These are phyloP conservation scores for Leptarthrus brevirostris DNA, from an alignment of 2,888 invertebrate genomes.

Conservation along the genomic window DNA sequence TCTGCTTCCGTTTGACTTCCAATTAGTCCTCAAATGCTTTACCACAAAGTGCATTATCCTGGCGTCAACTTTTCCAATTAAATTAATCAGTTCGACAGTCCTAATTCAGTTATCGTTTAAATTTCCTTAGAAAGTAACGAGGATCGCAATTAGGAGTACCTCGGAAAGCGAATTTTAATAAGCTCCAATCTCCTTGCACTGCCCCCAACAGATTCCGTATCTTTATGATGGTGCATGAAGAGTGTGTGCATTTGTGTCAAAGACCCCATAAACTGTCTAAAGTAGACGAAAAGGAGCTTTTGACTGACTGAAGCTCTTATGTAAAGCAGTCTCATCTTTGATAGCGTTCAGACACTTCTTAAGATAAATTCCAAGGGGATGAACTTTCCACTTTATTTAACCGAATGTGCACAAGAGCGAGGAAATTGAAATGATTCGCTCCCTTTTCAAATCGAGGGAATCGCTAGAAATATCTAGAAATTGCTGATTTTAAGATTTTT, in stretches of 20 bases:
- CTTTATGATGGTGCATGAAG: background rate
- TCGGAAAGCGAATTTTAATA: background rate
- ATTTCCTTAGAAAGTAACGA: constrained; percentile 12
- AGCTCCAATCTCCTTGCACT: background rate
- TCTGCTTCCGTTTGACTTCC: background rate
- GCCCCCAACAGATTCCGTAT: constrained; percentile 8
- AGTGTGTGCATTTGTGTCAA: constrained; percentile 26
- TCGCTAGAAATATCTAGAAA: background rate
- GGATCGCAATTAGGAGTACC: background rate
- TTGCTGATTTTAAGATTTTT: background rate
- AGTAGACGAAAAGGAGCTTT: constrained; percentile 37
- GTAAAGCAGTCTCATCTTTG: constrained; percentile 30
- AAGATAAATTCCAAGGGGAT: constrained; percentile 13
- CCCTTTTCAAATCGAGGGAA: constrained; percentile 11
- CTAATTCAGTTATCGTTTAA: constrained; percentile 13
- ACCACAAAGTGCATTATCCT: background rate
- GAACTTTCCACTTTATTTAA: constrained; percentile 31
- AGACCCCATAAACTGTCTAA: constrained; percentile 15
- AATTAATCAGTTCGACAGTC: background rate
- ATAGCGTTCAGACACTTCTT: constrained; percentile 16
- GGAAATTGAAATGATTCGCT: constrained; percentile 38
- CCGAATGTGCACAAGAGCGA: constrained; percentile 14
- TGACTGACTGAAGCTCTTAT: constrained; percentile 39
- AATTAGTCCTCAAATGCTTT: background rate
- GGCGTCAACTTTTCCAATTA: background rate